A percentile compares a stretch with the other conserved stretches of the same genome.
Conservation (phyloP, 2,888 invertebrate species). For the Napeogenes sylphis region DNA sequence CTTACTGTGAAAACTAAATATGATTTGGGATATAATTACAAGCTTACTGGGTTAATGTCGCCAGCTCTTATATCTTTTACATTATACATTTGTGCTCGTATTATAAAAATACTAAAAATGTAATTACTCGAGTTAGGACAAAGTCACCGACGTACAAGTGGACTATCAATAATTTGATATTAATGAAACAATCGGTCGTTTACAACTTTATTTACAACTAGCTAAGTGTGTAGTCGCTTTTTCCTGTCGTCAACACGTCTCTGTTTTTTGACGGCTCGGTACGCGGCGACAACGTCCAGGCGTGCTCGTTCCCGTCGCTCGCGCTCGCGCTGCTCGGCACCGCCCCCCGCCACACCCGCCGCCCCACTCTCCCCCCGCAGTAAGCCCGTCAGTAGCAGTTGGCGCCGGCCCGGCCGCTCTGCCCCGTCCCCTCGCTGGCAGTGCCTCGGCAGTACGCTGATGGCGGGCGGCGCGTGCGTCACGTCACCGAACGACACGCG, state of each 20-base stretch:
- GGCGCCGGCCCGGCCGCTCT: constrained; percentile 79
- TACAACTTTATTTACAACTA: no score
- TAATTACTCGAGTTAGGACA: no score
- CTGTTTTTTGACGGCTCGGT: constrained; percentile 48
- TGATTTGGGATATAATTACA: no score
- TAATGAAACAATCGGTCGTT: no score
- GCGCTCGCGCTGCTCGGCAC: constrained; percentile 20
- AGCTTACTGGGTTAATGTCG: no score
- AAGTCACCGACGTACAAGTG: no score
- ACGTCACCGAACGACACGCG: constrained; percentile 85
- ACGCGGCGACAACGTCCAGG: constrained; percentile 51
- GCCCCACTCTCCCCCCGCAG: constrained; percentile 63
- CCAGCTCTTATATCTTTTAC: no score
- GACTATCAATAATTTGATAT: no score
- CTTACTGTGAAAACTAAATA: no score
- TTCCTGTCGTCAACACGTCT: constrained; percentile 24
- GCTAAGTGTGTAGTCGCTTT: not conserved
- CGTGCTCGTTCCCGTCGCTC: constrained; percentile 38
- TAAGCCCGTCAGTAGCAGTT: constrained; percentile 68
- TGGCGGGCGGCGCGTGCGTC: constrained; percentile 83
- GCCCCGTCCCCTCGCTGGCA: constrained; percentile 75
- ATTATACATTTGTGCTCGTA: no score
- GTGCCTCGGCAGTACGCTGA: constrained; percentile 75
- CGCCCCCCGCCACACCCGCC: constrained; percentile 19
- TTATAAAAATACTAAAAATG: no score